Conservation (phyloP, 2,113 vertebrate species). For the Thamnophis sirtalis region DNA sequence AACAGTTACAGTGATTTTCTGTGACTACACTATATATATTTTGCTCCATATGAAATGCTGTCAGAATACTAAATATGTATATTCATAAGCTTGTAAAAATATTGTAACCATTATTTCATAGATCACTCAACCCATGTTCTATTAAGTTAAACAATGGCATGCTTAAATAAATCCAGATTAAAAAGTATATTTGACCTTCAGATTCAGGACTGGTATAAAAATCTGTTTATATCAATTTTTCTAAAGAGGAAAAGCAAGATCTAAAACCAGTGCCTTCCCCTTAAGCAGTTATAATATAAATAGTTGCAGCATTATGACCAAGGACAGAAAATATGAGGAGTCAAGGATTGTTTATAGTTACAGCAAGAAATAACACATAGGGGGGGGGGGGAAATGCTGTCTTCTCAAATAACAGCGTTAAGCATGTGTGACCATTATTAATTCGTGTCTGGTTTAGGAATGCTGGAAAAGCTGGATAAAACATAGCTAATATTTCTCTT, state of each 20-base stretch:
- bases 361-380: neutral
- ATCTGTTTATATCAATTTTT: neutral
- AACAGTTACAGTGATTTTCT: conserved; percentile 44
- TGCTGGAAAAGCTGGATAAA: neutral
- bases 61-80: conserved; percentile 28
- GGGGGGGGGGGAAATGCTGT: neutral
- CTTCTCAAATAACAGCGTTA: neutral
- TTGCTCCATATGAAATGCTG: conserved; percentile 55
- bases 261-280: neutral
- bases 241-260: neutral
- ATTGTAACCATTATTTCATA: neutral
- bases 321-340: neutral
- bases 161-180: neutral
- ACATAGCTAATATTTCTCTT: neutral
- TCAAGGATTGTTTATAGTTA: neutral
- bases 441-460: neutral
- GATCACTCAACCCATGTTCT: neutral
- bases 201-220: neutral
- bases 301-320: neutral
- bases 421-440: neutral
- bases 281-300: neutral
- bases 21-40: conserved; percentile 43
- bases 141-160: neutral
- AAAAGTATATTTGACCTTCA: neutral
- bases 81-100: conserved; percentile 41